phyloP scores from a whole-genome alignment of 2,113 vertebrate species.

The Coracopsis vasa region DNA sequence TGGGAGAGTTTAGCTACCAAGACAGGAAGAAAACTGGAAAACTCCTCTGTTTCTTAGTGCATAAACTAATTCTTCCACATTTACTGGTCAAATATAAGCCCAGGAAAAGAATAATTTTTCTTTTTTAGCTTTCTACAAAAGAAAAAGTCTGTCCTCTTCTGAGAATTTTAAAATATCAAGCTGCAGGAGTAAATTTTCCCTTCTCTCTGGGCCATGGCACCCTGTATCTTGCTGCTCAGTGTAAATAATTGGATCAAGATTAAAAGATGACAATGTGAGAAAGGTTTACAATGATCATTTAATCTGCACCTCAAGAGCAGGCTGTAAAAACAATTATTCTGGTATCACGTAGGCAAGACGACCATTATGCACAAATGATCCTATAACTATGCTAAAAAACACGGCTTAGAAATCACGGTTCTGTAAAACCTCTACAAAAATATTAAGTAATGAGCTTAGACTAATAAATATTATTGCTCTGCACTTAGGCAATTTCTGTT shows the following conservation, averaged over 20 bases:
- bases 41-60: background rate
- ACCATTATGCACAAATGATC: constrained; percentile 4
- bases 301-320: constrained; percentile 33
- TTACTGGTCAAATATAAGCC: constrained; percentile 9
- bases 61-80: constrained; percentile 28
- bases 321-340: constrained; percentile 31
- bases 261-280: constrained; percentile 38
- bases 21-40: constrained; percentile 8
- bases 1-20: background rate
- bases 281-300: constrained; percentile 22
- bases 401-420: background rate
- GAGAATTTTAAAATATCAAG: constrained; percentile 7
- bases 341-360: constrained; percentile 9
- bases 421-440: background rate
- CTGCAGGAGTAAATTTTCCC: background rate
- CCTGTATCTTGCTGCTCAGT: background rate
- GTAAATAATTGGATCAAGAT: constrained; percentile 52
- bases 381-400: constrained; percentile 9
- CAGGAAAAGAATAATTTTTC: background rate
- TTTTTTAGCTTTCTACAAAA: constrained; percentile 25
- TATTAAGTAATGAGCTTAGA: constrained; percentile 19
- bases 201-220: background rate
- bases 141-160: background rate
- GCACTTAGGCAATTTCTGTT: constrained; percentile 12
- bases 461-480: constrained; percentile 32